phyloP scores from a whole-genome alignment of 2,797 vertebrate genomes.

The Pseudomugil tenellus region DNA sequence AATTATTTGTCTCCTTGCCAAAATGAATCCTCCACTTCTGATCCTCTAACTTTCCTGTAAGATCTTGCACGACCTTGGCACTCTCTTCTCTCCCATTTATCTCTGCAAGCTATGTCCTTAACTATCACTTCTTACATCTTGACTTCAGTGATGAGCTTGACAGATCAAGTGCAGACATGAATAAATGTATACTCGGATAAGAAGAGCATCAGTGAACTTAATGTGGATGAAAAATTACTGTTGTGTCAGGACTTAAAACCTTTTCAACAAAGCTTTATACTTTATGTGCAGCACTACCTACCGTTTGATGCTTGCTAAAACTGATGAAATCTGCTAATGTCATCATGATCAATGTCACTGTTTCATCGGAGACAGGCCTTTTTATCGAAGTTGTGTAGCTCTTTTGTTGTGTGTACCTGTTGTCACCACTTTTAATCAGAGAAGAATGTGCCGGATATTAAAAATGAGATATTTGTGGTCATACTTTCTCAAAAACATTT shows the following conservation, averaged over 20 bases:
- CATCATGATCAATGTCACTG: neutral
- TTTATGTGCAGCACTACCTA: neutral
- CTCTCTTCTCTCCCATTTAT: conserved; percentile 5
- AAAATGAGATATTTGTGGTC: neutral
- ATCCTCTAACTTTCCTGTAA: conserved; percentile 10
- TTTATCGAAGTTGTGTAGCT: neutral
- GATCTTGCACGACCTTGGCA: neutral
- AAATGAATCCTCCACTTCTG: conserved; percentile 17
- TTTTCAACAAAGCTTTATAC: neutral
- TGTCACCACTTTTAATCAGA: neutral
- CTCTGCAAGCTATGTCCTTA: conserved; percentile 3
- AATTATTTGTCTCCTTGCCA: conserved; percentile 21
- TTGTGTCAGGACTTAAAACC: neutral
- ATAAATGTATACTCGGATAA: neutral
- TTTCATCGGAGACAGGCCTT: neutral
- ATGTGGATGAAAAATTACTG: neutral
- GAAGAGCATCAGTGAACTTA: neutral
- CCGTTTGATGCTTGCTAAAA: neutral
- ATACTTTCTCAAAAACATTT: neutral
- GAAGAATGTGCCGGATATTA: neutral
- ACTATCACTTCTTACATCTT: neutral
- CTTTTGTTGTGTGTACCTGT: neutral
- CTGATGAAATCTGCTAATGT: neutral
- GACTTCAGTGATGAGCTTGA: neutral
- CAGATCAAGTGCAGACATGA: neutral